Conservation (phyloP, 30 jellyfish, hydroid and myxozoan species). For the Aurelia aurita complex sp. Pacific region DNA sequence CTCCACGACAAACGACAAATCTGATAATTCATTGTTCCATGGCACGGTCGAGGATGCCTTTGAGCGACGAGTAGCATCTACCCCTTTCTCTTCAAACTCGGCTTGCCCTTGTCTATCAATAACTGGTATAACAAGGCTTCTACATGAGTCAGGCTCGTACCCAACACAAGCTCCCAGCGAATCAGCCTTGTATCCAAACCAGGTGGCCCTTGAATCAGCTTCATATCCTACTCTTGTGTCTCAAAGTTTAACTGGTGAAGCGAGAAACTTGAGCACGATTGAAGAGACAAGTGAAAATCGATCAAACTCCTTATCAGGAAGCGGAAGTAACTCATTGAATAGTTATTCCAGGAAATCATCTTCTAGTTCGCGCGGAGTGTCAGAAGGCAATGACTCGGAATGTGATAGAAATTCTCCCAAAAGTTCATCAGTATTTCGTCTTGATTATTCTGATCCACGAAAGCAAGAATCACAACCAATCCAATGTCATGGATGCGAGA, state of each 20-base stretch:
- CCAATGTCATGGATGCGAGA: background rate
- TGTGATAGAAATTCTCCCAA: background rate
- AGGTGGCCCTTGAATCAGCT: no score
- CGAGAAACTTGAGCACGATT: constrained; percentile 26
- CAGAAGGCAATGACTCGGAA: constrained; percentile 13
- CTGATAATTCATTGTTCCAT: no score
- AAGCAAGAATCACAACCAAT: background rate
- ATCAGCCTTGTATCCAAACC: no score
- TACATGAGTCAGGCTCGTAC: no score
- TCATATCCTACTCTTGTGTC: background rate
- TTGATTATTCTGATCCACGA: background rate
- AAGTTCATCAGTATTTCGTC: constrained; percentile 2
- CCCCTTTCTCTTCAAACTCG: no score
- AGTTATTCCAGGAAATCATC: background rate
- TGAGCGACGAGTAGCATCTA: no score
- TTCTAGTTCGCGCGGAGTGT: background rate
- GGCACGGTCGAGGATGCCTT: no score
- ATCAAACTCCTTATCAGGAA: background rate
- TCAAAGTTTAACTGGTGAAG: background rate
- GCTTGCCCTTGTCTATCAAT: no score
- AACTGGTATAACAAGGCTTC: no score
- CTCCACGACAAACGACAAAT: no score
- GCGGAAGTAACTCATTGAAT: background rate
- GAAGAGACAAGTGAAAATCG: constrained; percentile 26
- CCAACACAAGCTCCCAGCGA: no score